These are phyloP conservation scores for Acronicta alni DNA, from an alignment of 2,888 invertebrate species.

Conservation along the genomic window DNA sequence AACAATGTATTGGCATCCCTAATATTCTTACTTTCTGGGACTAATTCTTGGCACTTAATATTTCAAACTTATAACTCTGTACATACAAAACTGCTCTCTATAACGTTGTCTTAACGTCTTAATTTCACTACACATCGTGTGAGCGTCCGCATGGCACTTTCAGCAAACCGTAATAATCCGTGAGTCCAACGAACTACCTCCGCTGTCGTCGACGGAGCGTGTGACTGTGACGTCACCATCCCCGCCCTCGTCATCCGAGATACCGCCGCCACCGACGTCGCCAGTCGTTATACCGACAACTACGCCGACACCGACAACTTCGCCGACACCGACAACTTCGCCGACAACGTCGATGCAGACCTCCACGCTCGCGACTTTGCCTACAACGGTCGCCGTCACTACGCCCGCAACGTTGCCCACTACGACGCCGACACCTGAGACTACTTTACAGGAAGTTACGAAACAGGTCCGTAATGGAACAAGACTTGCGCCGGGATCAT, in stretches of 20 bases:
- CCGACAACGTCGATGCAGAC: constrained; percentile 58
- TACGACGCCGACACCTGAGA: constrained; percentile 72
- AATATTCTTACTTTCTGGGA: constrained; percentile 29
- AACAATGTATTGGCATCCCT: constrained; percentile 14
- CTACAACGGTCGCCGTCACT: constrained; percentile 53
- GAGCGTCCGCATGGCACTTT: constrained; percentile 88
- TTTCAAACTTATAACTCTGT: constrained; percentile 32
- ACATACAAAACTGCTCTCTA: constrained; percentile 35
- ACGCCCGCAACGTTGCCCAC: constrained; percentile 64
- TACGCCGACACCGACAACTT: constrained; percentile 56
- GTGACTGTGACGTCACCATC: constrained; percentile 67
- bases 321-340: constrained; percentile 57
- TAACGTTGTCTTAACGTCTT: constrained; percentile 74
- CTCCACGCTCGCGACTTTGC: constrained; percentile 63
- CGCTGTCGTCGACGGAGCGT: constrained; percentile 70
- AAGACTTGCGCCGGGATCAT: constrained; percentile 17
- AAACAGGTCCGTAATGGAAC: constrained; percentile 74
- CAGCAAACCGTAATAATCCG: constrained; percentile 88
- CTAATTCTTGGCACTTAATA: constrained; percentile 34
- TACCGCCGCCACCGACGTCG: constrained; percentile 58
- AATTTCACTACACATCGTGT: constrained; percentile 81
- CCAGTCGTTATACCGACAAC: constrained; percentile 42
- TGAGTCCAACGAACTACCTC: constrained; percentile 82
- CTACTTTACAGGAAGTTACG: constrained; percentile 77
- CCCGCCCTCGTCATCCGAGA: constrained; percentile 63